Evolutionary conservation across 1,140 invertebrate genomes (phyloP).

Genomic region (Halesus radiatus): DNA sequence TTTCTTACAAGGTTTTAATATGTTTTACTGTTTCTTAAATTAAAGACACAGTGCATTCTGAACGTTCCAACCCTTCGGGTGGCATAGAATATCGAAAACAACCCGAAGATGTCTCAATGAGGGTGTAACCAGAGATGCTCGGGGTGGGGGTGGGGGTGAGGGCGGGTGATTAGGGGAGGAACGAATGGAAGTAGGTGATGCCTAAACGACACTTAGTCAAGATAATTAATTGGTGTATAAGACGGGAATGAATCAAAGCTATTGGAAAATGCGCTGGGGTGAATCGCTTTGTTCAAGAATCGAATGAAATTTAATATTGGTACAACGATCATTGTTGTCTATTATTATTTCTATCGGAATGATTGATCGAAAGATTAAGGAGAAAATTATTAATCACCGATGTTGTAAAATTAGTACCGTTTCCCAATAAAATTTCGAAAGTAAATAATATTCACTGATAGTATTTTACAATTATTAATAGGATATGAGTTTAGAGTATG

Average conservation of each 20-base stretch:
- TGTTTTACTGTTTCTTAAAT: too few species aligned
- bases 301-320: constrained; percentile 13
- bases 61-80: constrained; percentile 10
- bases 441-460: too few species aligned
- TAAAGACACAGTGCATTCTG: not conserved
- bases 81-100: constrained; percentile 30
- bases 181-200: not conserved
- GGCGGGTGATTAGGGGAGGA: not conserved
- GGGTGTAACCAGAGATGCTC: not conserved
- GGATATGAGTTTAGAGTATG: too few species aligned
- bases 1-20: too few species aligned
- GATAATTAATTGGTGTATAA: constrained; percentile 41
- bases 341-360: too few species aligned
- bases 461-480: too few species aligned
- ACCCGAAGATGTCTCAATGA: constrained; percentile 39
- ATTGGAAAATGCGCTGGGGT: constrained; percentile 34
- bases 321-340: too few species aligned
- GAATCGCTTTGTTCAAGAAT: constrained; percentile 18
- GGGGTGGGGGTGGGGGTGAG: not conserved
- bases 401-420: too few species aligned
- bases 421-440: too few species aligned
- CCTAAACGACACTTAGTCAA: constrained; percentile 37
- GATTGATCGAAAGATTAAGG: too few species aligned
- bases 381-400: too few species aligned
- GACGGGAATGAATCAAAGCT: constrained; percentile 33